Evolutionary conservation across 23 tunicate species (phyloP).

Genomic region (Clavelina lepadiformis): DNA sequence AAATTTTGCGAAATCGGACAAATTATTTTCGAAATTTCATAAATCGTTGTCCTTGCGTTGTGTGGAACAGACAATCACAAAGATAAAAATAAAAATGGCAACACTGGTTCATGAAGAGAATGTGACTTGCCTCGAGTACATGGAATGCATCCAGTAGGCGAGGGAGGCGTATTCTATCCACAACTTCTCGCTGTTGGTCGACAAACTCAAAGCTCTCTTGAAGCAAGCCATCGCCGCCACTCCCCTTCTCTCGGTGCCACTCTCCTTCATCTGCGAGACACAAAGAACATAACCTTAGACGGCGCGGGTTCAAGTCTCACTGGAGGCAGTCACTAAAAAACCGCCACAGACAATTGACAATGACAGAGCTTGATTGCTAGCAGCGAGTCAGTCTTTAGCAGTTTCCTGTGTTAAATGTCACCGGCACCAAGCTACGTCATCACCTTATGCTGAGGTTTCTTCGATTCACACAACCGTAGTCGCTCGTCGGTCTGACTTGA

Average conservation of each 20-base stretch:
- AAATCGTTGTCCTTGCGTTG: not conserved
- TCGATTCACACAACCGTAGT: conserved; percentile 63
- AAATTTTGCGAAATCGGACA: not conserved
- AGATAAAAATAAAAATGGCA: not conserved
- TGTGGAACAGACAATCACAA: not conserved
- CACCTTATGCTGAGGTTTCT: conserved; percentile 66
- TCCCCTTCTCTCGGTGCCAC: conserved; percentile 46
- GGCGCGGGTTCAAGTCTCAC: too few relatives aligned
- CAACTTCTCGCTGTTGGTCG: conserved; percentile 48
- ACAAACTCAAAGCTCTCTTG: conserved; percentile 66
- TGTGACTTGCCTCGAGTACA: conserved; percentile 49
- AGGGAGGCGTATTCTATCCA: conserved; percentile 90
- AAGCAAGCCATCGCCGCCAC: conserved; percentile 59
- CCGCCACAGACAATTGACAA: too few relatives aligned
- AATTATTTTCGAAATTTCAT: not conserved
- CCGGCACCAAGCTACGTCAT: too few relatives aligned
- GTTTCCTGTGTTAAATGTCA: too few relatives aligned
- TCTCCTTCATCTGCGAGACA: conserved; percentile 25
- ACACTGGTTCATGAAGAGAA: not conserved
- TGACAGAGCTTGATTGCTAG: too few relatives aligned
- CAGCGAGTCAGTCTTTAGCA: too few relatives aligned
- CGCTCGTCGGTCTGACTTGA: conserved; percentile 81
- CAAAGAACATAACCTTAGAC: too few relatives aligned
- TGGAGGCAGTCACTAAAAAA: too few relatives aligned
- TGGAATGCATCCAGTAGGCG: conserved; percentile 94